phyloP scores from a whole-genome alignment of 2,113 vertebrate genomes.

The Hepsetus odoe region DNA sequence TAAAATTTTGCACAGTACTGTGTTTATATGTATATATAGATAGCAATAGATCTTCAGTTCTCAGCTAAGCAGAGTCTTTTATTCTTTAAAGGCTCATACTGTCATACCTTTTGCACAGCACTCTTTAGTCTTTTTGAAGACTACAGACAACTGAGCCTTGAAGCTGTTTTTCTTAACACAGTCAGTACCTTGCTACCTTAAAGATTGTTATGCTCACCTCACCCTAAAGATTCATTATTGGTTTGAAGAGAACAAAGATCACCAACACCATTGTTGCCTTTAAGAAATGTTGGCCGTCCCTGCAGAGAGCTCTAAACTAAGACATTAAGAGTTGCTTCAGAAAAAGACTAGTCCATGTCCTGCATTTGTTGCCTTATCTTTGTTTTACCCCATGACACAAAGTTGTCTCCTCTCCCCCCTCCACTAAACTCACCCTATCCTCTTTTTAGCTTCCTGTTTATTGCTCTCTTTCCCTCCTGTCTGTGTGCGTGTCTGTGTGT shows the following conservation, averaged over 20 bases:
- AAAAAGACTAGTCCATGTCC: not conserved
- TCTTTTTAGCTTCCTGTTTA: slow-evolving; percentile 73
- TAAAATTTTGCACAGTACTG: too few species aligned
- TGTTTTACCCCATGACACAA: slow-evolving; percentile 40
- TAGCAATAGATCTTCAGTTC: too few species aligned
- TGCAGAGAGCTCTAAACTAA: not conserved
- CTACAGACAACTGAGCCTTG: too few species aligned
- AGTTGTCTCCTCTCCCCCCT: slow-evolving; percentile 58
- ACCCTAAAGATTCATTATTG: not conserved
- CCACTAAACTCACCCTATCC: slow-evolving; percentile 19
- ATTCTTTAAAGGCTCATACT: too few species aligned
- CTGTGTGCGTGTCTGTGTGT: slow-evolving; percentile 43
- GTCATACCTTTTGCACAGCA: too few species aligned
- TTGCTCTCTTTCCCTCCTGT: slow-evolving; percentile 59
- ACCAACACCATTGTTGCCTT: not conserved
- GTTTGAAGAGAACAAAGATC: not conserved
- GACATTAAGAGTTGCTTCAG: slow-evolving; percentile 41
- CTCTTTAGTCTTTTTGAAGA: too few species aligned
- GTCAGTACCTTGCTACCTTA: not conserved
- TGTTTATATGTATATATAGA: too few species aligned
- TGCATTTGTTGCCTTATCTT: slow-evolving; percentile 60
- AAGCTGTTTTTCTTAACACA: not conserved
- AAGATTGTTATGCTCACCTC: not conserved
- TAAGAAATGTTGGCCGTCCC: not conserved
- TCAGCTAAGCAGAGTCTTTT: too few species aligned